These are phyloP conservation scores for Cheirogaleus major DNA, from an alignment of 2,797 vertebrate genomes.

Conservation along the genomic window DNA sequence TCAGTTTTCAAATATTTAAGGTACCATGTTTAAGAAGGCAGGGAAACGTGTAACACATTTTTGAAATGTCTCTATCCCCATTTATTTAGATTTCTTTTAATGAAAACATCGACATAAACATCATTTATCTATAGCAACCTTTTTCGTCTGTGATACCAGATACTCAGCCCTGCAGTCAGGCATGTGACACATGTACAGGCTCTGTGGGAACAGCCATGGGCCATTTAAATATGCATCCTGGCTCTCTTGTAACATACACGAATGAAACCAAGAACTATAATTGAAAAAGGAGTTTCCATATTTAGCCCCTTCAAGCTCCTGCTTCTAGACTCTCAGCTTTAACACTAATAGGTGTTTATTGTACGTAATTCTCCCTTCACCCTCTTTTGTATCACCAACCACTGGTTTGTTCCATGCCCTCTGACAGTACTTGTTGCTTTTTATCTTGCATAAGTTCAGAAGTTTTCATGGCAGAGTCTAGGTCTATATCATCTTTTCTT, in stretches of 20 bases:
- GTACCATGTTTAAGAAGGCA: not conserved
- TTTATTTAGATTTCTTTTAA: not conserved
- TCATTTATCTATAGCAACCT: not conserved
- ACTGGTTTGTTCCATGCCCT: not conserved
- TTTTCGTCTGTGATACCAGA: not conserved
- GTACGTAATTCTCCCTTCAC: not conserved
- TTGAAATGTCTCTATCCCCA: not conserved
- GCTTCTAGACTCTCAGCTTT: not conserved
- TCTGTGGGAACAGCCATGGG: not conserved
- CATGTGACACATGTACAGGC: too few species aligned
- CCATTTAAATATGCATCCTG: not conserved
- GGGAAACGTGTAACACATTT: not conserved
- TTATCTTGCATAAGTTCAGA: not conserved
- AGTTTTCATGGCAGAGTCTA: not conserved
- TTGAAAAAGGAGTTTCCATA: not conserved
- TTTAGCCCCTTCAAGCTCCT: not conserved
- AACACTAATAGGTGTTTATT: not conserved
- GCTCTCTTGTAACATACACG: not conserved
- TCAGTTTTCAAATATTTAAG: not conserved
- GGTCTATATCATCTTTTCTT: not conserved
- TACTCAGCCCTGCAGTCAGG: not conserved
- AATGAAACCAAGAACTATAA: not conserved
- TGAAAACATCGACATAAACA: not conserved
- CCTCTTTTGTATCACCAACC: not conserved
- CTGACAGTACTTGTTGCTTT: not conserved